phyloP scores from a whole-genome alignment of 2,888 invertebrate species.

The Limnephilus marmoratus region DNA sequence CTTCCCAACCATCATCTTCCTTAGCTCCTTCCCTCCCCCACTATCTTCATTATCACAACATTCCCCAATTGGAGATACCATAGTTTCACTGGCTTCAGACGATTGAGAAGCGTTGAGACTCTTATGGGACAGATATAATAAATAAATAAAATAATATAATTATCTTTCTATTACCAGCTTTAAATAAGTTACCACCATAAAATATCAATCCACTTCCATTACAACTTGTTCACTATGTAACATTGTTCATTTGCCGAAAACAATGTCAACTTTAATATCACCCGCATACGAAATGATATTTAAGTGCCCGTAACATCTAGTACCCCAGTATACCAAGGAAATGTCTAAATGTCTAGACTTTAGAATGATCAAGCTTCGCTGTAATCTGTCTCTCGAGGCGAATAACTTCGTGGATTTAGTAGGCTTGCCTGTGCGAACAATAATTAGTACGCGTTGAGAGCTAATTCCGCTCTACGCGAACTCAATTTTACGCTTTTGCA shows the following conservation, averaged over 20 bases:
- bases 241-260: neutral
- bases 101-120: too few species aligned
- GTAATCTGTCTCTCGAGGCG: conserved; percentile 40
- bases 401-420: conserved; percentile 29
- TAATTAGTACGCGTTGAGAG: conserved; percentile 38
- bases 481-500: conserved; percentile 9
- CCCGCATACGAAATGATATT: neutral
- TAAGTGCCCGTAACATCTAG: neutral
- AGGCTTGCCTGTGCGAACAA: conserved; percentile 24
- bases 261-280: neutral
- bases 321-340: neutral
- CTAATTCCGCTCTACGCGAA: conserved; percentile 33
- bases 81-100: too few species aligned
- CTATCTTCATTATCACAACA: too few species aligned
- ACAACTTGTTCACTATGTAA: neutral
- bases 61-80: too few species aligned
- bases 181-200: neutral
- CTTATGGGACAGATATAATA: too few species aligned
- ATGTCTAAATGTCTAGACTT: conserved; percentile 15
- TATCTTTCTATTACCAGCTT: too few species aligned
- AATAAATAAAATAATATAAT: too few species aligned
- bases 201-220: neutral
- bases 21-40: too few species aligned
- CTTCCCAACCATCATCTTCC: too few species aligned
- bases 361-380: neutral